Evolutionary conservation across 2,888 invertebrate species (phyloP), one percentile per base, ranked within the genome.

Genomic region (Ypsolopha sequella): DNA sequence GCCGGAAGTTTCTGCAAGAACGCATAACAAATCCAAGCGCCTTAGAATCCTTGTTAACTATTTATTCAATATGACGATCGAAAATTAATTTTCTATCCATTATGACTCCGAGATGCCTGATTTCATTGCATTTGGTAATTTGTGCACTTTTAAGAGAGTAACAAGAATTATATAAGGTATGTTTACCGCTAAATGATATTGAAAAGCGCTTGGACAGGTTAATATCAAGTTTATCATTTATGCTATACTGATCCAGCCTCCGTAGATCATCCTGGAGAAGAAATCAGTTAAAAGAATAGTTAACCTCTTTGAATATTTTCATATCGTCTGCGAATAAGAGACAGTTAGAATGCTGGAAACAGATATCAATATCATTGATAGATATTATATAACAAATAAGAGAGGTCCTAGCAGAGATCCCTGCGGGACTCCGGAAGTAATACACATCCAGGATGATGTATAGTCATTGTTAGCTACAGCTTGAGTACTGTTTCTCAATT

Each of bases 241-340:
- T 7, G 36, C 56, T 56, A 36, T 54, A 56, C 2, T 53, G 7
- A 14, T 54, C 55, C 24, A 56, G 46, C 41, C 55, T 49, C n/a
- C 11, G 8, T 24, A 55, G 35, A 14, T 54, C 53, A 9, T 50
- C 50, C 44, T 55, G 55, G 11, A 51, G 51, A 8, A 43, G 10
- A 1, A 36, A 33, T 33, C 36, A 14, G 13, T 52, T 50, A 6
- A 38, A 3, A n/a, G 6, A 8, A 6, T 34, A 43, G 11, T 43
- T 52, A 1, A 53, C 49, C 0, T 7, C 8, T 4, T 13, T 49
- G 33, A 55, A 51, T 13, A 55, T 53, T 34, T 54, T 57, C 48
- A 52, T 51, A 34, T 54, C 56, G 14, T 54, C 56, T 11, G 54
- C 41, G n/a, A 41, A 41, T n/a, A 41, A 11, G 11, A 49, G 39